phyloP scores from a whole-genome alignment of 2,797 vertebrate species.

The Sciaenops ocellatus region DNA sequence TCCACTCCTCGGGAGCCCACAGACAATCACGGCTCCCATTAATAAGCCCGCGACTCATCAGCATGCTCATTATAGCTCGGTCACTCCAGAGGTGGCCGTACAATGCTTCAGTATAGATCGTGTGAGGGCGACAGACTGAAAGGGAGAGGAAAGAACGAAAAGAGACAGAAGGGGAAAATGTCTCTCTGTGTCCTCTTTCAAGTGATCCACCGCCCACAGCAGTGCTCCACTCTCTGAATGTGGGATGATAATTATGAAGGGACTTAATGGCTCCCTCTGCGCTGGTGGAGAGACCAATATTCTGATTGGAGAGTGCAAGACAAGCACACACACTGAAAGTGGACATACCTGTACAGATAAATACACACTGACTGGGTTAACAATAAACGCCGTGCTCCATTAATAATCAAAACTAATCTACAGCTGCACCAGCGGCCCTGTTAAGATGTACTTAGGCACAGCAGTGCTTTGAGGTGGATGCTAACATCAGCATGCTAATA shows the following conservation, averaged over 20 bases:
- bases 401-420: background rate
- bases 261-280: constrained; percentile 58
- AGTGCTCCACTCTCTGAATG: constrained; percentile 53
- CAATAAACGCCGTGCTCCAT: background rate
- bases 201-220: constrained; percentile 69
- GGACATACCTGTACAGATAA: constrained; percentile 13
- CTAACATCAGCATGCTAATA: background rate
- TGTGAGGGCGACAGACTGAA: constrained; percentile 22
- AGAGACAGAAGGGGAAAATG: constrained; percentile 21
- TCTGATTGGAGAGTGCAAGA: background rate
- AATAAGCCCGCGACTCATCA: constrained; percentile 70
- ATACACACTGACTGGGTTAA: constrained; percentile 6
- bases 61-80: constrained; percentile 69
- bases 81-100: constrained; percentile 67
- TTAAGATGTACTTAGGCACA: background rate
- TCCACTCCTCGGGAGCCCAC: constrained; percentile 43
- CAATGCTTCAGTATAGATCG: constrained; percentile 28
- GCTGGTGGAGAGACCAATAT: constrained; percentile 15
- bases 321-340: background rate
- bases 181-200: constrained; percentile 58
- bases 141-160: constrained; percentile 22
- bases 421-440: background rate
- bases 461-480: background rate
- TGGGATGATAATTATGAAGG: constrained; percentile 77
- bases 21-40: constrained; percentile 68